Conservation (phyloP, 2,797 vertebrate genomes). For the Spondyliosoma cantharus region DNA sequence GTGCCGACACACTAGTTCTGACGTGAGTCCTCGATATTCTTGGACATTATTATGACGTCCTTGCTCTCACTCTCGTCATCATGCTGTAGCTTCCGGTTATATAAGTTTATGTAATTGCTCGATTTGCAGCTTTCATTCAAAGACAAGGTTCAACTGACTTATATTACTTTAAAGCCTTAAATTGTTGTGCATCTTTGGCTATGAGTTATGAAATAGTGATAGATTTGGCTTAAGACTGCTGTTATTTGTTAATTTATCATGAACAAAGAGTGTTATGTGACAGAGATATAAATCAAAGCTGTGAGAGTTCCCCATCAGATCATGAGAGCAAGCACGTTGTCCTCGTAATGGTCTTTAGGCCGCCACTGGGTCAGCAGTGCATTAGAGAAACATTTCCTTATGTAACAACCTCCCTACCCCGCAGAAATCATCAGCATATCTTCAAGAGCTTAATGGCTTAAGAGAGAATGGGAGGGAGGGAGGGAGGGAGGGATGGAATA, state of each 20-base stretch:
- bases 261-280: slow-evolving; percentile 11
- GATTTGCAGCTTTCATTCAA: slow-evolving; percentile 50
- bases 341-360: slow-evolving; percentile 60
- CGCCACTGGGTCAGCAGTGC: slow-evolving; percentile 68
- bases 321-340: slow-evolving; percentile 32
- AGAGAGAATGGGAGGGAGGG: slow-evolving; percentile 5
- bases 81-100: slow-evolving; percentile 60
- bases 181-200: not conserved
- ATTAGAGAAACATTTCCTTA: slow-evolving; percentile 74
- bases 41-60: slow-evolving; percentile 9
- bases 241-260: slow-evolving; percentile 5
- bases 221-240: slow-evolving; percentile 9
- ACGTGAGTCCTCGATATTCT: slow-evolving; percentile 17
- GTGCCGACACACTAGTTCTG: slow-evolving; percentile 9
- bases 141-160: slow-evolving; percentile 29
- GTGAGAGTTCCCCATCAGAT: slow-evolving; percentile 33
- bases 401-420: slow-evolving; percentile 53
- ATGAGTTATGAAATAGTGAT: not conserved
- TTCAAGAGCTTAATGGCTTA: slow-evolving; percentile 63
- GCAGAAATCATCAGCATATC: slow-evolving; percentile 53
- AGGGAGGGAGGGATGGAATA: slow-evolving; percentile 15
- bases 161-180: slow-evolving; percentile 16
- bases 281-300: slow-evolving; percentile 8
- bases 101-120: slow-evolving; percentile 78
- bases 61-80: slow-evolving; percentile 37